Percentiles rank a stretch among this genome's conserved stretches.
Evolutionary conservation across 2,797 vertebrate species (phyloP).

Genomic region (Avahi laniger): DNA sequence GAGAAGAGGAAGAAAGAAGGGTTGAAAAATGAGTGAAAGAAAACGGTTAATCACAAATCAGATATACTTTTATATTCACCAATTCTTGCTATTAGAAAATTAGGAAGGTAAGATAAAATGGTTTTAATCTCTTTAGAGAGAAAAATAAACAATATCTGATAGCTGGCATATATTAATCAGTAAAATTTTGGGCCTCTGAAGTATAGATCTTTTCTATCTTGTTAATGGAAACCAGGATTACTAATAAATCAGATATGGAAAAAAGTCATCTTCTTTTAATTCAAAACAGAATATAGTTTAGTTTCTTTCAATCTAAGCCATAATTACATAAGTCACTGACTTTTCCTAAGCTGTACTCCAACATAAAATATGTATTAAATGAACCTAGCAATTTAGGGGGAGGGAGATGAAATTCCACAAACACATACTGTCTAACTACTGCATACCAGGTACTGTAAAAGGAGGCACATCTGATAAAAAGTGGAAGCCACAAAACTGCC

Average conservation of each 20-base stretch:
- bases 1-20: background rate
- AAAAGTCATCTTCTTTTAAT: conserved; percentile 64
- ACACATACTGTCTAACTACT: background rate
- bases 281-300: conserved; percentile 53
- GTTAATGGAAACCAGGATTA: conserved; percentile 52
- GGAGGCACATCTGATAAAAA: background rate
- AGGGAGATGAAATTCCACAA: conserved; percentile 27
- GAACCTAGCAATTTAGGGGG: background rate
- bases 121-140: conserved; percentile 24
- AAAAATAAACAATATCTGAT: conserved; percentile 49
- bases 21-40: conserved; percentile 30
- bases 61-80: background rate
- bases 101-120: conserved; percentile 29
- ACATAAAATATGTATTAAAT: conserved; percentile 31
- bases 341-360: conserved; percentile 35
- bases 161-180: conserved; percentile 39
- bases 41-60: conserved; percentile 9
- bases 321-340: conserved; percentile 13
- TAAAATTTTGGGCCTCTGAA: conserved; percentile 41
- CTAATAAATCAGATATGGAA: conserved; percentile 51
- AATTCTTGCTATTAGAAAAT: conserved; percentile 44
- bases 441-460: background rate
- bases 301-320: conserved; percentile 49
- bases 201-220: conserved; percentile 42
- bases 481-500: background rate